Percentiles rank a stretch among this genome's conserved stretches.
These are phyloP conservation scores for Podarcis muralis DNA, from an alignment of 2,113 vertebrate species.

Conservation along the genomic window DNA sequence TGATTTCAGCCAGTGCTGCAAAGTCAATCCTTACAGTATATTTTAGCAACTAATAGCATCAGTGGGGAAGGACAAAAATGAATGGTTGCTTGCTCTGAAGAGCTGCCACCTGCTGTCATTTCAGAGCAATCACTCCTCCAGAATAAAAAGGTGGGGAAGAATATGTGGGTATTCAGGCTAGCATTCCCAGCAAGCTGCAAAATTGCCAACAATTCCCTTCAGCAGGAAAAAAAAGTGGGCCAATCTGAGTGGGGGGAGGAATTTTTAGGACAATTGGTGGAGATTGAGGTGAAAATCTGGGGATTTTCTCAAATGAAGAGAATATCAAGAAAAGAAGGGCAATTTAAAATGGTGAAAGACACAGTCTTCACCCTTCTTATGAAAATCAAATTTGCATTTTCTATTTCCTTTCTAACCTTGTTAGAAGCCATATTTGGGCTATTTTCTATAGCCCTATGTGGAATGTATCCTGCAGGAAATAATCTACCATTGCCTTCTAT, in stretches of 20 bases:
- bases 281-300: background rate
- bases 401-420: background rate
- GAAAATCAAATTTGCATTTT: background rate
- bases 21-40: background rate
- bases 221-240: background rate
- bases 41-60: background rate
- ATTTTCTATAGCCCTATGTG: background rate
- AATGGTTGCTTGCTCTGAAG: background rate
- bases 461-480: background rate
- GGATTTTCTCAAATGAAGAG: no score
- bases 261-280: background rate
- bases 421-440: background rate
- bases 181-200: background rate
- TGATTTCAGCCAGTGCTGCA: background rate
- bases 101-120: background rate
- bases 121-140: background rate
- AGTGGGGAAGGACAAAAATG: no score
- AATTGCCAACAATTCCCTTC: background rate
- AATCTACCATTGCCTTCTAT: background rate
- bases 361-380: background rate
- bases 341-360: background rate
- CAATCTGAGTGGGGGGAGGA: background rate
- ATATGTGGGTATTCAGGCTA: background rate
- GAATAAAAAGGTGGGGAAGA: background rate
- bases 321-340: background rate